These are phyloP conservation scores for Amorpha juglandis DNA, from an alignment of 2,888 invertebrate species.

Conservation along the genomic window DNA sequence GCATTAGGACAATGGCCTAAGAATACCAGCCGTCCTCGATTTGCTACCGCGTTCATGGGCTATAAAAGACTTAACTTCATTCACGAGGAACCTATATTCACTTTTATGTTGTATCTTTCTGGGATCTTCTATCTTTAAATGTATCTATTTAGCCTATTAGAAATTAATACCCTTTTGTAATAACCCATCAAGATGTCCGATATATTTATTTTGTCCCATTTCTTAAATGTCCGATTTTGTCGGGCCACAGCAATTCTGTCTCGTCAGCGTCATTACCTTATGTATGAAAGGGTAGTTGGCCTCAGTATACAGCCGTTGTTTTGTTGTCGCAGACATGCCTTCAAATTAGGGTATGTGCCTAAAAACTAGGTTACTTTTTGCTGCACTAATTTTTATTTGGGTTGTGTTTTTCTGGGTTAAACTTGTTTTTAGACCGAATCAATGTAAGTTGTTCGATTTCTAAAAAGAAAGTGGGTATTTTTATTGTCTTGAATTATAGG, in stretches of 20 bases:
- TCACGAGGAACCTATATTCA: too few relatives aligned
- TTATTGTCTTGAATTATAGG: neutral
- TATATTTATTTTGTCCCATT: neutral
- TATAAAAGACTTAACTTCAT: too few relatives aligned
- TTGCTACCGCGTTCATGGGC: too few relatives aligned
- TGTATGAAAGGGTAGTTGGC: constrained; percentile 37
- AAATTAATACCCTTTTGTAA: neutral
- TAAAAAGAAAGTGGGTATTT: neutral
- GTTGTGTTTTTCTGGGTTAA: neutral
- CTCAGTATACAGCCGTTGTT: neutral
- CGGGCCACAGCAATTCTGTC: neutral
- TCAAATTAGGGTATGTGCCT: neutral
- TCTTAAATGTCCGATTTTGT: neutral
- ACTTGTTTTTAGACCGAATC: neutral
- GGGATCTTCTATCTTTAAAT: too few relatives aligned
- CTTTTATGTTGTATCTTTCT: too few relatives aligned
- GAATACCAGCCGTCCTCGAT: too few relatives aligned
- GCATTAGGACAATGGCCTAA: too few relatives aligned
- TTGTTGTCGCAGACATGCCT: neutral
- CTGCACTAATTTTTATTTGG: neutral
- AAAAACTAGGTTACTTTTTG: neutral
- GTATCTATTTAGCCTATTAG: neutral
- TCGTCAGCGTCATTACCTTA: constrained; percentile 33
- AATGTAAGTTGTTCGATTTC: neutral
- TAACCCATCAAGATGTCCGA: neutral